phyloP scores from a whole-genome alignment of 1,140 invertebrate genomes.

The Pogonomyrmex californicus region DNA sequence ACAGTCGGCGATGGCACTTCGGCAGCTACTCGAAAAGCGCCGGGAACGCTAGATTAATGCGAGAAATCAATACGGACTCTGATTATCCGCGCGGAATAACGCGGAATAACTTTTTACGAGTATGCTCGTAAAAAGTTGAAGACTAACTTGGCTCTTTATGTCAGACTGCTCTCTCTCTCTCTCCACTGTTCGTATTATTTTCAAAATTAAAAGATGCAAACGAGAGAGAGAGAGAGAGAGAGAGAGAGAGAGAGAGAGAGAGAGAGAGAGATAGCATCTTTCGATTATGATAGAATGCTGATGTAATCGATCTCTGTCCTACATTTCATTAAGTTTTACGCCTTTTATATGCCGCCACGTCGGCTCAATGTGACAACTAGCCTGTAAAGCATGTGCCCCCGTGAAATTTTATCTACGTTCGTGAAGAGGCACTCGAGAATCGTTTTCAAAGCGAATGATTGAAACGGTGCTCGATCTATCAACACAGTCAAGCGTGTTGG shows the following conservation, averaged over 20 bases:
- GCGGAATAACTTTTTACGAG: too few species aligned
- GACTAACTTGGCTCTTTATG: conserved; percentile 7
- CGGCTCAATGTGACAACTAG: conserved; percentile 40
- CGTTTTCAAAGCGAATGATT: conserved; percentile 74
- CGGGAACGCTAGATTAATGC: conserved; percentile 33
- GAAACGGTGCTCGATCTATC: conserved; percentile 71
- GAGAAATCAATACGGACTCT: conserved; percentile 25
- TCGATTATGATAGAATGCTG: not conserved
- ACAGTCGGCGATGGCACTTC: conserved; percentile 68
- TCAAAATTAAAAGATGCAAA: conserved; percentile 28
- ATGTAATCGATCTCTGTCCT: conserved; percentile 8
- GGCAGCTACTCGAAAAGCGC: conserved; percentile 5
- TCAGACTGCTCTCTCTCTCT: too few species aligned
- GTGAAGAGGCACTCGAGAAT: conserved; percentile 75
- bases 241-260: too few species aligned
- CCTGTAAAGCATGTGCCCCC: conserved; percentile 67
- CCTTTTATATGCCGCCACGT: conserved; percentile 16
- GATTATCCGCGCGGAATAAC: not conserved
- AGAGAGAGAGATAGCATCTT: too few species aligned
- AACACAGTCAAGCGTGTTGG: conserved; percentile 50
- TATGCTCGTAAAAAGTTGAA: not conserved
- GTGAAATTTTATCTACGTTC: conserved; percentile 71
- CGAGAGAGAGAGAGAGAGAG: not conserved
- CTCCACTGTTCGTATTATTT: not conserved
- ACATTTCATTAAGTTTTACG: conserved; percentile 40